Base-by-base conservation (phyloP, 2,888 invertebrate genomes). In the Melanotus villosus region DNA sequence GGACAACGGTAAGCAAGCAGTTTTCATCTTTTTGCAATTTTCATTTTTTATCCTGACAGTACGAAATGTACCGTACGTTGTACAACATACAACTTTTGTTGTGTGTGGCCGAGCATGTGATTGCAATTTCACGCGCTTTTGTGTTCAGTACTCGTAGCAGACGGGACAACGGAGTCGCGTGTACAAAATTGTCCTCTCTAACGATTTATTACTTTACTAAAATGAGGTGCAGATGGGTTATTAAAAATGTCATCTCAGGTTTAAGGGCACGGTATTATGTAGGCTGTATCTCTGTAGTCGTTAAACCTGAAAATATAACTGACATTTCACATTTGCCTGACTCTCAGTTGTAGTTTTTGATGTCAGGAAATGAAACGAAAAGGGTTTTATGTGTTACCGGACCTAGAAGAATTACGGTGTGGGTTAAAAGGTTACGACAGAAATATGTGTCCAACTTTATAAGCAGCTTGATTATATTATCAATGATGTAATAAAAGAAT, bases 1-100 rank as follows among this genome's bases (percentile, higher is more conserved):
- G 57, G 80, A 81, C 65, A 81, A 79, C 64, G 82, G 83, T 83
- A 68, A 74, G 75, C 47, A 26, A 9, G 34, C 34, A 34, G 12
- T 34, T 34, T n/a, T n/a, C n/a, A n/a, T 12, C 34, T n/a, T 41
- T 41, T 41, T 41, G 41, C 41, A 16, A 18, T 16, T 41, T 41
- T 41, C 18, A 41, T 41, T 41, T 41, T 7, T n/a, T n/a, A n/a
- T n/a, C n/a, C n/a, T n/a, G n/a, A n/a, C n/a, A n/a, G 41, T 41
- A 16, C 16, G 41, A 41, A 41, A 18, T 41, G 41, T 18, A 18
- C n/a, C n/a, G n/a, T n/a, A n/a, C n/a, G n/a, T 41, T 41, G 2
- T 16, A 41, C 2, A 41, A 41, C 18, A 7, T 41, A 41, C 9
- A 41, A 2, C 1, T 41, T 41, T 18, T 41, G 41, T 41, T 41